Evolutionary conservation across 1,140 invertebrate genomes (phyloP).

Genomic region (Epicauta chinensis): DNA sequence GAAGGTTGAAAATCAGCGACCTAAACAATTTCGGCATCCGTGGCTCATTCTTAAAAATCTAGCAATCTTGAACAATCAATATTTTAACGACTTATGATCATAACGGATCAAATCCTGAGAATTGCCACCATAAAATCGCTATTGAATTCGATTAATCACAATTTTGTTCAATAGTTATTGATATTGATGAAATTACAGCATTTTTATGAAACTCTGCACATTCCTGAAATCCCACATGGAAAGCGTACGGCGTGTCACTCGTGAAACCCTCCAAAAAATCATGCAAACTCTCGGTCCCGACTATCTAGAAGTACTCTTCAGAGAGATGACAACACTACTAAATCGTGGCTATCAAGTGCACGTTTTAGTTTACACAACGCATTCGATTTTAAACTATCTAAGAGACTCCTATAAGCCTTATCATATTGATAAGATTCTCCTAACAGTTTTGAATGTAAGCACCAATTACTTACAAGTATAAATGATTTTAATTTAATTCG

Average conservation of each 20-base stretch:
- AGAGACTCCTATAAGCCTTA: conserved; percentile 57
- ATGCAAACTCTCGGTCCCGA: conserved; percentile 76
- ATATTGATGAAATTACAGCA: conserved; percentile 48
- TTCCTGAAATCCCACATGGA: conserved; percentile 86
- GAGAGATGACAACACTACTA: conserved; percentile 74
- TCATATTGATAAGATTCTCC: conserved; percentile 72
- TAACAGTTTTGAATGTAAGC: conserved; percentile 64
- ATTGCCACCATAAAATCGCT: no score
- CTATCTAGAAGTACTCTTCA: conserved; percentile 72
- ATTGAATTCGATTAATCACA: no score
- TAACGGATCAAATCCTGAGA: no score
- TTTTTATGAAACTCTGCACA: conserved; percentile 83
- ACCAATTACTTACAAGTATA: conserved; percentile 2
- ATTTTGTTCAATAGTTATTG: background rate
- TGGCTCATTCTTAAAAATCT: no score
- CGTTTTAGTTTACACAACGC: conserved; percentile 83
- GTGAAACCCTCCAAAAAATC: conserved; percentile 86
- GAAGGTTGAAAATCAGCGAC: no score
- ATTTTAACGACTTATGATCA: no score
- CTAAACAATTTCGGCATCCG: no score
- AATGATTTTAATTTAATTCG: background rate
- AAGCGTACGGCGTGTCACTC: conserved; percentile 74
- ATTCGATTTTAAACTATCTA: conserved; percentile 70
- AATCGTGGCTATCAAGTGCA: conserved; percentile 91
- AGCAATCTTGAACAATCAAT: no score